Percentiles rank a stretch among this genome's conserved stretches.
phyloP scores from a whole-genome alignment of 2,113 vertebrate species.

The Vulpes lagopus region DNA sequence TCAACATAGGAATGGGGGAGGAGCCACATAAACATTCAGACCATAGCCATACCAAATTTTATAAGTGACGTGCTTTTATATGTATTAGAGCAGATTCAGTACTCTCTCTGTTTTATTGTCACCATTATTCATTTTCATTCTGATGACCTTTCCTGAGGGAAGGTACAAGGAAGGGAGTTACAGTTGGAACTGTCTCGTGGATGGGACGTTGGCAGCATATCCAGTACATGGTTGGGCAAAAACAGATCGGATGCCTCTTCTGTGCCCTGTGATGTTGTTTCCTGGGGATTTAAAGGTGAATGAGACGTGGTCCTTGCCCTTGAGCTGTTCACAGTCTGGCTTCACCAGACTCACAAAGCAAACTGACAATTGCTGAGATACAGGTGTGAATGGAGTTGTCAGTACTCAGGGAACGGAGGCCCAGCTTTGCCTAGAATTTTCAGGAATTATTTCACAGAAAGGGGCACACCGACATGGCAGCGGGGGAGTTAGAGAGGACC shows the following conservation, averaged over 20 bases:
- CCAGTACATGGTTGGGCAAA: neutral
- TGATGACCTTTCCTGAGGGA: neutral
- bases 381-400: neutral
- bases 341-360: neutral
- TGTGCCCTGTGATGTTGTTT: neutral
- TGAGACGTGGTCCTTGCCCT: neutral
- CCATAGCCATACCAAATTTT: neutral
- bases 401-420: neutral
- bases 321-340: neutral
- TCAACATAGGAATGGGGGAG: neutral
- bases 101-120: neutral
- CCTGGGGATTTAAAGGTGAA: conserved; percentile 1
- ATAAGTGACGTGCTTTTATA: neutral
- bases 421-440: conserved; percentile 19
- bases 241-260: neutral
- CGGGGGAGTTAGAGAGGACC: neutral
- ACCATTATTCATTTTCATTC: neutral
- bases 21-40: neutral
- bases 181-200: neutral
- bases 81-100: neutral
- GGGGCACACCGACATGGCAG: neutral
- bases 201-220: neutral
- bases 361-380: neutral
- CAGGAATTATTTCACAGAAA: neutral
- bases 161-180: neutral